These are phyloP conservation scores for Hexactinellida sp. DNA, from an alignment of 37 sponge, comb jelly and placozoan species.

Conservation along the genomic window DNA sequence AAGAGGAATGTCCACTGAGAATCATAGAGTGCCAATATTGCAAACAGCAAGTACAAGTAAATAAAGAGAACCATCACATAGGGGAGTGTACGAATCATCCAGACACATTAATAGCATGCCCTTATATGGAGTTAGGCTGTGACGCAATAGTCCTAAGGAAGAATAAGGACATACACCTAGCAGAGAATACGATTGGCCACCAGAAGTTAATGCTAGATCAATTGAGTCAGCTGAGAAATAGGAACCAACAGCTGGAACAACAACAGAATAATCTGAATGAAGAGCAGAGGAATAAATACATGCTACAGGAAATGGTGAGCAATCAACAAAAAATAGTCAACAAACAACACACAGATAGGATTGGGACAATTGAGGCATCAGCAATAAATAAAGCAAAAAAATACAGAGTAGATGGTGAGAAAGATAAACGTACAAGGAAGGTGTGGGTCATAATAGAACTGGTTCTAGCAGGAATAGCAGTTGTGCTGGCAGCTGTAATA, in stretches of 20 bases:
- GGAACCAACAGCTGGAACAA: neutral
- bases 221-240: neutral
- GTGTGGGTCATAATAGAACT: too few species aligned
- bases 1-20: neutral
- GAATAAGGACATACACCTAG: neutral
- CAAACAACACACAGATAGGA: too few species aligned
- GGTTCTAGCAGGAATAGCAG: too few species aligned
- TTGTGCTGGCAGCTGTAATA: too few species aligned
- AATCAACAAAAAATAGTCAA: too few species aligned
- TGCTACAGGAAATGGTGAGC: too few species aligned
- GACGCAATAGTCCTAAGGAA: neutral
- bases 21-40: neutral
- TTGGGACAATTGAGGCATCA: too few species aligned
- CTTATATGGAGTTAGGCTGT: neutral
- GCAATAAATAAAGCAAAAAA: neutral
- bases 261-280: too few species aligned
- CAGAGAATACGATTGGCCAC: neutral
- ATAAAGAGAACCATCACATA: neutral
- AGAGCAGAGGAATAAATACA: too few species aligned
- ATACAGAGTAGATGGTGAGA: too few species aligned
- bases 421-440: neutral
- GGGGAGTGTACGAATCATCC: neutral
- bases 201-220: neutral
- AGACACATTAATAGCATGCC: neutral
- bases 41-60: neutral